Percentiles rank a stretch among this genome's conserved stretches.
phyloP scores from a whole-genome alignment of 2,797 vertebrate species.

The Hippocampus kuda region DNA sequence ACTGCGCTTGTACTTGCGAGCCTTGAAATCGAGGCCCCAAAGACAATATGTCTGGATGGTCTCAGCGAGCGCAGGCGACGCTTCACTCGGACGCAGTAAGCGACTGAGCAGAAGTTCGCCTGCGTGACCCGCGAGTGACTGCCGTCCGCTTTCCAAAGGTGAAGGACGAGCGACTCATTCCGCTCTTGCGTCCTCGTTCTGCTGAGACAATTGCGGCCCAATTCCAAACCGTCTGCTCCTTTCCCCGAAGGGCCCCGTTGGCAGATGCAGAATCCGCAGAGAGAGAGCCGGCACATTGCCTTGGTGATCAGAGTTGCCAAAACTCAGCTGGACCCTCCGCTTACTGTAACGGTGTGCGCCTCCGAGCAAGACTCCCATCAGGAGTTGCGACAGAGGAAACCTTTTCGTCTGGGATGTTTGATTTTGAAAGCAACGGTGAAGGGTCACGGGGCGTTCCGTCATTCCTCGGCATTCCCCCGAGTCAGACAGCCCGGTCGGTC shows the following conservation, averaged over 20 bases:
- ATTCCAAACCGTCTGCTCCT: not conserved
- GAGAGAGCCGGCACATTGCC: not conserved
- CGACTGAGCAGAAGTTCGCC: not conserved
- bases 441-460: not conserved
- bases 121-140: not conserved
- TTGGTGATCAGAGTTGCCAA: conserved; percentile 8
- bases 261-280: not conserved
- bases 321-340: conserved; percentile 22
- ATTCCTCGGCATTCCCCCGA: conserved; percentile 41
- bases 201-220: not conserved
- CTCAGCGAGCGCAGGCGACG: not conserved
- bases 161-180: not conserved
- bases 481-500: conserved; percentile 37
- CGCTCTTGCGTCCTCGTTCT: not conserved
- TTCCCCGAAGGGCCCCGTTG: not conserved
- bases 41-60: not conserved
- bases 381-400: not conserved
- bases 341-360: not conserved
- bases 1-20: no score
- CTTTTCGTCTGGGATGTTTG: not conserved
- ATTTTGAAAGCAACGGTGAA: not conserved
- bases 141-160: conserved; percentile 13
- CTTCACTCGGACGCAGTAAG: not conserved
- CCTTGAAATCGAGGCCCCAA: not conserved
- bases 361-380: not conserved